Evolutionary conservation across 2,797 vertebrate species (phyloP).

Genomic region (Propithecus deckenii): DNA sequence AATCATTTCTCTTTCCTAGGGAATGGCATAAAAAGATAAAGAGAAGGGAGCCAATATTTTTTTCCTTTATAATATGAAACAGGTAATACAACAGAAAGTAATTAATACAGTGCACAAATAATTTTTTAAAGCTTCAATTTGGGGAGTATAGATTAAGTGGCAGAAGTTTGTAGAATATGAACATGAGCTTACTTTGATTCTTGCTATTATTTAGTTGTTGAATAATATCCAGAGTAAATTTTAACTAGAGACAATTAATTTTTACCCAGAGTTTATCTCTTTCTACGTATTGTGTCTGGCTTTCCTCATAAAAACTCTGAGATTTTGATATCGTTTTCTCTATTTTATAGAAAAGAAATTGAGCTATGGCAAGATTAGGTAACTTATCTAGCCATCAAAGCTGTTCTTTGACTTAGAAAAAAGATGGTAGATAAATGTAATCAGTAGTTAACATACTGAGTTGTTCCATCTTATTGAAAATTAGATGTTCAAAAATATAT

Average conservation of each 20-base stretch:
- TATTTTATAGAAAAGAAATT: neutral
- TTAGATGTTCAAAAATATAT: neutral
- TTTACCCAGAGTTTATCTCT: constrained; percentile 1
- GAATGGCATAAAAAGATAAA: neutral
- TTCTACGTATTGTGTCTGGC: neutral
- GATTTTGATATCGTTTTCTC: neutral
- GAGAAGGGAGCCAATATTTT: neutral
- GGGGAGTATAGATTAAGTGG: neutral
- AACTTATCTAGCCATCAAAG: neutral
- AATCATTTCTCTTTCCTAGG: neutral
- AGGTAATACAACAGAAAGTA: neutral
- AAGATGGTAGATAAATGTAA: neutral
- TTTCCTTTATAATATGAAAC: neutral
- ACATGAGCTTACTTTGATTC: neutral
- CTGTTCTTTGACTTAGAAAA: constrained; percentile 20
- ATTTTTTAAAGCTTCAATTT: neutral
- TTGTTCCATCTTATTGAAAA: neutral
- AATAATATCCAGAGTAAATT: neutral
- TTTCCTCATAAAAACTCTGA: constrained; percentile 12
- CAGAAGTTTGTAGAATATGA: neutral
- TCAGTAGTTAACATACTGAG: neutral
- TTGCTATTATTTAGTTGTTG: neutral
- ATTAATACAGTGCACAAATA: neutral
- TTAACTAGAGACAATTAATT: neutral
- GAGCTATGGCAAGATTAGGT: neutral